These are phyloP conservation scores for Alitta virens DNA, from an alignment of 2,888 invertebrate species.

Conservation along the genomic window DNA sequence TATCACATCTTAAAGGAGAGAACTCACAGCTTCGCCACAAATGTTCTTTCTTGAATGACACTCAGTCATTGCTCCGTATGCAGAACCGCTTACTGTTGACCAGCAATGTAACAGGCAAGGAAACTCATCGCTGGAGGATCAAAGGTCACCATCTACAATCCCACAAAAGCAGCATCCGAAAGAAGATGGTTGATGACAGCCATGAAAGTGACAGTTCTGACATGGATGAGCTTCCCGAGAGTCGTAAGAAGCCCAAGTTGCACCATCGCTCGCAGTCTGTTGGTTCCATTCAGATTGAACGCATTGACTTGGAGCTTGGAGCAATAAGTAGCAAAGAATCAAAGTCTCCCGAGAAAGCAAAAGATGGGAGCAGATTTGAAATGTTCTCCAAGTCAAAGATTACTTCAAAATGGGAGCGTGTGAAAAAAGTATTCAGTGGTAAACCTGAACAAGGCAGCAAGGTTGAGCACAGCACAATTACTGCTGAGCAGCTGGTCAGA, in stretches of 20 bases:
- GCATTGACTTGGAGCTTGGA: slow-evolving; percentile 38
- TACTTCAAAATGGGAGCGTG: slow-evolving; percentile 79
- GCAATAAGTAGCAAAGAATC: neutral
- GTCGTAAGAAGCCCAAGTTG: slow-evolving; percentile 7
- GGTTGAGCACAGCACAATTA: slow-evolving; percentile 16
- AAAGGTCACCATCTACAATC: neutral
- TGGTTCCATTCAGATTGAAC: slow-evolving; percentile 62
- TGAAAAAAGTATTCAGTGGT: slow-evolving; percentile 76
- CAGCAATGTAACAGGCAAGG: neutral
- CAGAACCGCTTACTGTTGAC: slow-evolving; percentile 14
- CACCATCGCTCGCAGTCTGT: slow-evolving; percentile 69
- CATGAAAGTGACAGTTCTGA: slow-evolving; percentile 18
- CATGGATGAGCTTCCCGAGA: slow-evolving; percentile 56
- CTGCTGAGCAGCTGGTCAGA: slow-evolving; percentile 19
- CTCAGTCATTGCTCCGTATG: slow-evolving; percentile 61
- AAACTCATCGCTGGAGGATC: neutral
- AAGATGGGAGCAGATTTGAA: slow-evolving; percentile 11
- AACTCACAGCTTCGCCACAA: slow-evolving; percentile 69
- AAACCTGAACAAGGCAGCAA: slow-evolving; percentile 29
- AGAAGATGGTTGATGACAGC: neutral
- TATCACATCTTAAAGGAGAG: slow-evolving; percentile 71
- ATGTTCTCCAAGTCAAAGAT: slow-evolving; percentile 22
- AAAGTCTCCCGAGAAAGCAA: slow-evolving; percentile 3
- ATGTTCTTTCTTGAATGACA: slow-evolving; percentile 71
- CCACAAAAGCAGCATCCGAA: neutral